phyloP scores from a whole-genome alignment of 2,888 invertebrate species.

The Eupithecia inturbata region DNA sequence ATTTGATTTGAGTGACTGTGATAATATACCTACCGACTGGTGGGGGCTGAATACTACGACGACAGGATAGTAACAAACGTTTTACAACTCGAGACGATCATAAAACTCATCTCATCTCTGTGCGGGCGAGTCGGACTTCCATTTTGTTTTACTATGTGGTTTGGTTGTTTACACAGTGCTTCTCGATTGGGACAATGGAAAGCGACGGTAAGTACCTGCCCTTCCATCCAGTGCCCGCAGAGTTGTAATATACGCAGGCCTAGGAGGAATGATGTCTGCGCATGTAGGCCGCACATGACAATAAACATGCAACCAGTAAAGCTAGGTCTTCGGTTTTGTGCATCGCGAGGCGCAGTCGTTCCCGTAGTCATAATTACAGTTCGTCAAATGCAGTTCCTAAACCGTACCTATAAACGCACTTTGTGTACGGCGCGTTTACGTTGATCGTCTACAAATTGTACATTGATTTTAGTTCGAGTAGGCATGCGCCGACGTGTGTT shows the following conservation, averaged over 20 bases:
- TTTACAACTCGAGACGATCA: slow-evolving; percentile 80
- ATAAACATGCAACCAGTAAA: slow-evolving; percentile 76
- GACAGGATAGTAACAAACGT: slow-evolving; percentile 78
- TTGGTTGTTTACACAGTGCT: slow-evolving; percentile 78
- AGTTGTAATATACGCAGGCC: neutral
- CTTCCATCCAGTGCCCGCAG: slow-evolving; percentile 38
- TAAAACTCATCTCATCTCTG: slow-evolving; percentile 79
- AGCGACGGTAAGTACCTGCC: slow-evolving; percentile 75
- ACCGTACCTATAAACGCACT: neutral
- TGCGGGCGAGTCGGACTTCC: slow-evolving; percentile 78
- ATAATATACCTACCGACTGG: slow-evolving; percentile 65
- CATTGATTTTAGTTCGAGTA: slow-evolving; percentile 73
- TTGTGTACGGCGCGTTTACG: slow-evolving; percentile 35
- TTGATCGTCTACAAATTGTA: slow-evolving; percentile 16
- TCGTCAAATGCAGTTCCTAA: neutral
- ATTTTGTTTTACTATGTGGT: slow-evolving; percentile 83
- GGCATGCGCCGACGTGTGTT: slow-evolving; percentile 73
- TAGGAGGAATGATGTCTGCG: slow-evolving; percentile 38
- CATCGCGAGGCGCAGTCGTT: slow-evolving; percentile 73
- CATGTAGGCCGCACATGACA: slow-evolving; percentile 78
- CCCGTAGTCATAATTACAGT: neutral
- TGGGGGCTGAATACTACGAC: slow-evolving; percentile 83
- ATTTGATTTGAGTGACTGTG: slow-evolving; percentile 72
- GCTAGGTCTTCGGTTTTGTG: slow-evolving; percentile 72
- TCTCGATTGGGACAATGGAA: slow-evolving; percentile 77